Base-by-base conservation (phyloP, 2,888 invertebrate species). In the Arenicola marina region DNA sequence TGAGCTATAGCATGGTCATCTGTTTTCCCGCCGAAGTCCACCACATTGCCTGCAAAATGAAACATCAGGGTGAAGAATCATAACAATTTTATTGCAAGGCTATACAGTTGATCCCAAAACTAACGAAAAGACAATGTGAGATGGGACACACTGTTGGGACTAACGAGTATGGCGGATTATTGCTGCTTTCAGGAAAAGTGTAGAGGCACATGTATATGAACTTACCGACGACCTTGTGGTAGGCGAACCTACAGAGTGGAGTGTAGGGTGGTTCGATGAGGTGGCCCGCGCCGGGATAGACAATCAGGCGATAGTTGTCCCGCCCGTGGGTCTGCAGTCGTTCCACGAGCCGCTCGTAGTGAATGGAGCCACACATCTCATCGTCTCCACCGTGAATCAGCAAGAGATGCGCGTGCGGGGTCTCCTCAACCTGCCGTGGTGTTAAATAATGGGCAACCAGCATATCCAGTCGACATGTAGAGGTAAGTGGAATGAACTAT, bases 181-280 rank as follows among this genome's bases (percentile, higher is more conserved):
- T 11, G 11, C 11, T 38, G 38, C 38, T 18, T 38, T 38, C 38
- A 18, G 18, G 11, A 15, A 38, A 38, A 38, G 18, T 15, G 38
- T 11, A 18, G 48, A 7, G 26, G 7, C 11, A n/a, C 26, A 48
- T 48, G 26, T 24, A 11, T 24, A 24, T 33, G 21, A 4, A 59
- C 62, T 45, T 51, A 65, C 66, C 28, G 18, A 45, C 21, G 3
- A 60, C 2, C 32, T 59, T 62, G 29, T 73, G 70, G 51, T 66
- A 75, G 2, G 73, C 70, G n/a, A 62, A 53, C 1, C 64, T 62
- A 56, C 71, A 72, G 11, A 69, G 61, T 2, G 77, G 77, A 1
- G 71, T 59, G 48, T 75, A 73, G 1, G 78, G 76, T 4, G 76
- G 77, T 33, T 78, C 78, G 4, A 78, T 61, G 3, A 78, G 69